Conservation (phyloP, 2,888 invertebrate species). For the Artemia sp. region DNA sequence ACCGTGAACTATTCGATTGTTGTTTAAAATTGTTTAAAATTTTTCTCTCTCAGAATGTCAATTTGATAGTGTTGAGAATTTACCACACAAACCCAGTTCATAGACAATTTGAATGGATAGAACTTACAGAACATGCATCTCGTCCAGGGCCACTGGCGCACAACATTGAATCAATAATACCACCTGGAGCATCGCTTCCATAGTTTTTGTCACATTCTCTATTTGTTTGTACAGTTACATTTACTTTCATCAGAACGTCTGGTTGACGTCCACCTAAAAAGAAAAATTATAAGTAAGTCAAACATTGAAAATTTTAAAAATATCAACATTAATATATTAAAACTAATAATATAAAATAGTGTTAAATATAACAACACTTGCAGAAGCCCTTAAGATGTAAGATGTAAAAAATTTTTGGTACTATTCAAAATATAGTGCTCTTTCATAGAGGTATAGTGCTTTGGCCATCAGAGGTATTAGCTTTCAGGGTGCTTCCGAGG, state of each 20-base stretch:
- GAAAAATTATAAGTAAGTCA: conserved; percentile 18
- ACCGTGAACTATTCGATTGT: no score
- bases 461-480: no score
- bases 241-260: conserved; percentile 59
- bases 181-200: conserved; percentile 68
- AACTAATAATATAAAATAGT: no score
- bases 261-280: conserved; percentile 60
- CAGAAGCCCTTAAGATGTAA: no score
- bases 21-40: no score
- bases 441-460: no score
- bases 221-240: conserved; percentile 66
- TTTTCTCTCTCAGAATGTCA: neutral
- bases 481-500: no score
- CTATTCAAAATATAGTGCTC: no score
- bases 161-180: conserved; percentile 69
- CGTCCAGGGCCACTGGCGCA: conserved; percentile 67
- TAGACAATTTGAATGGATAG: conserved; percentile 17
- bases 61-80: conserved; percentile 13
- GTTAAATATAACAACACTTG: no score
- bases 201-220: conserved; percentile 57
- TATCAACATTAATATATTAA: no score
- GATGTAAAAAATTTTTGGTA: no score
- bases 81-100: conserved; percentile 20
- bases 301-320: no score
- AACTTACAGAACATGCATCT: conserved; percentile 75